Base-by-base conservation (phyloP, 2,113 vertebrate genomes). In the Eudorcas thomsonii region DNA sequence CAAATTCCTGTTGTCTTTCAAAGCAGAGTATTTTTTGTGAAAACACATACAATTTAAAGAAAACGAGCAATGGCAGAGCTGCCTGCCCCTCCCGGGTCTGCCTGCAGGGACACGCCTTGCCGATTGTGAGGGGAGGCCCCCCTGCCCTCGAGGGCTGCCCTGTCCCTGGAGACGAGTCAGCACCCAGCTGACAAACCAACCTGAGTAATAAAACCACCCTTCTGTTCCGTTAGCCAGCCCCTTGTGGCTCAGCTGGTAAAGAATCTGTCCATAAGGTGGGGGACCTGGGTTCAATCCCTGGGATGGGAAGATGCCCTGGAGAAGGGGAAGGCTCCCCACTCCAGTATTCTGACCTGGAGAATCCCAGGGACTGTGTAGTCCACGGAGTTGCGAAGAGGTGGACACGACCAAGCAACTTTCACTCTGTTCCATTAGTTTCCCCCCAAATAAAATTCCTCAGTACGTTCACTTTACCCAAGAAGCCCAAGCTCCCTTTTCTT, bases 351-450 rank as follows among this genome's bases (percentile, higher is more conserved):
- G n/a, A 21, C n/a, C 67, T 6, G 10, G 67, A 71, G 67, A 39
- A 71, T 71, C 9, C n/a, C n/a, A 71, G 19, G 67, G 33, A 11
- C 19, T 23, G 9, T 39, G 6, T 3, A 12, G 10, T 36, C 67
- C n/a, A 23, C 0, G 19, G n/a, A 36, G 67, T 74, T 1, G 1
- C n/a, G 6, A 6, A 71, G 67, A 39, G 36, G 19, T 5, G 2
- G 67, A 39, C n/a, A 74, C 5, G 1, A 39, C 10, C 36, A 11
- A 71, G 67, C 10, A 5, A 12, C n/a, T 23, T 23, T 3, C 10
- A 71, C 67, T 39, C n/a, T 39, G 19, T 23, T 39, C 45, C 12
- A 0, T 23, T 3, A 30, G 17, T 33, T 4, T 16, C 45, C 90
- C 48, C 39, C 10, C 36, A 28, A 3, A 7, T 13, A 9, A 19